A percentile compares a stretch with the other conserved stretches of the same genome.
phyloP scores from a whole-genome alignment of 2,888 invertebrate genomes.

The Acrobasis consociella region DNA sequence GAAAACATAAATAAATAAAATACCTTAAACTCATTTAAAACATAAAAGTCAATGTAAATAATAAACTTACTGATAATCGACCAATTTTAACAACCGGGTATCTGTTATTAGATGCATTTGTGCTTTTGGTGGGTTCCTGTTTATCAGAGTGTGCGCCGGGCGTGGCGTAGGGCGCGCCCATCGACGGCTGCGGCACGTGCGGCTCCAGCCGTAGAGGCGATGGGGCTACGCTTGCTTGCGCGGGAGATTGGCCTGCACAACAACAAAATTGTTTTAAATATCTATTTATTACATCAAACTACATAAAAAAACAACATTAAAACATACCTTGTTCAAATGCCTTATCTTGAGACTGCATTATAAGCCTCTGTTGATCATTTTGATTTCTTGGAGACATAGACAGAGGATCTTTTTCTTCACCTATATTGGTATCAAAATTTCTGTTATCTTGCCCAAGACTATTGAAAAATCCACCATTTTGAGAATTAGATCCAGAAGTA shows the following conservation, averaged over 20 bases:
- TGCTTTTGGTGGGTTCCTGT: slow-evolving; percentile 60
- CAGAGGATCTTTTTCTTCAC: slow-evolving; percentile 75
- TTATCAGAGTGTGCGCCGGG: slow-evolving; percentile 54
- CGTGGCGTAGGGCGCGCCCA: slow-evolving; percentile 72
- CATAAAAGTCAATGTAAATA: background rate
- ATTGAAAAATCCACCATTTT: slow-evolving; percentile 77
- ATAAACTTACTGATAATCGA: slow-evolving; percentile 70
- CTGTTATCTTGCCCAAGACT: slow-evolving; percentile 69
- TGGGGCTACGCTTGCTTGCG: slow-evolving; percentile 85
- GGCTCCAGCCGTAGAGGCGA: slow-evolving; percentile 78
- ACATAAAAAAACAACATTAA: background rate
- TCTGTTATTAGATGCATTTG: slow-evolving; percentile 57
- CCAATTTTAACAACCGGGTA: slow-evolving; percentile 78
- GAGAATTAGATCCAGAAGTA: slow-evolving; percentile 64
- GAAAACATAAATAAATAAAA: slow-evolving; percentile 27
- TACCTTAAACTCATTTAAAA: background rate
- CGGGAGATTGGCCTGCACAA: slow-evolving; percentile 81
- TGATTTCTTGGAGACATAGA: slow-evolving; percentile 72
- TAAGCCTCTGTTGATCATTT: slow-evolving; percentile 61
- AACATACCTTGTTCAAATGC: slow-evolving; percentile 68
- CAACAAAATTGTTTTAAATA: slow-evolving; percentile 2
- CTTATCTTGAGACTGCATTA: slow-evolving; percentile 66
- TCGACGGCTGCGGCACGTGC: slow-evolving; percentile 76
- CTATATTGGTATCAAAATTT: slow-evolving; percentile 65
- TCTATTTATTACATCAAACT: background rate